These are phyloP conservation scores for Dicrostonyx torquatus DNA, from an alignment of 2,797 vertebrate species.

Conservation along the genomic window DNA sequence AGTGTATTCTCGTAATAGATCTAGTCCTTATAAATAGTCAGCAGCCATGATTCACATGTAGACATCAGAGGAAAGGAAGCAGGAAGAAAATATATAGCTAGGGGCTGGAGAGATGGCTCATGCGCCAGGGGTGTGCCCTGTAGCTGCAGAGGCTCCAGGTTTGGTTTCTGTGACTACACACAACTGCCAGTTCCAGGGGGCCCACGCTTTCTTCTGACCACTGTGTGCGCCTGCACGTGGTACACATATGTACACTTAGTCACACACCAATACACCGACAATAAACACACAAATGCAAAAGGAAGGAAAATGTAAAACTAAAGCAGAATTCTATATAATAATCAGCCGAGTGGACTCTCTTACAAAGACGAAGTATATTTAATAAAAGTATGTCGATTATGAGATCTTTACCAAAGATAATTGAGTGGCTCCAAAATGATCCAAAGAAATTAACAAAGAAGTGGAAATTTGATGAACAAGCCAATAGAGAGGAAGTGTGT, in stretches of 20 bases:
- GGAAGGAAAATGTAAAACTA: neutral
- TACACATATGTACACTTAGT: neutral
- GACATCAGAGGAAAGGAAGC: neutral
- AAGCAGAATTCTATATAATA: neutral
- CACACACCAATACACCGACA: neutral
- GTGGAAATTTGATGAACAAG: neutral
- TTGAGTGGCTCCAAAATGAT: neutral
- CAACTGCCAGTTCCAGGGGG: neutral
- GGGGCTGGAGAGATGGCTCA: neutral
- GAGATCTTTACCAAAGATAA: neutral
- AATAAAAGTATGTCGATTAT: neutral
- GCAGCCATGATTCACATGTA: neutral
- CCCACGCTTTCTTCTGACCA: neutral
- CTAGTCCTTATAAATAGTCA: neutral
- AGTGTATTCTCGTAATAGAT: neutral
- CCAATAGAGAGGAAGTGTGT: neutral
- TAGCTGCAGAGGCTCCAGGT: neutral
- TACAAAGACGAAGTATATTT: neutral
- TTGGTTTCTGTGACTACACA: neutral
- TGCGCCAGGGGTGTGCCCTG: neutral
- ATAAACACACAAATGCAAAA: neutral
- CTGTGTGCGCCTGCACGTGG: neutral
- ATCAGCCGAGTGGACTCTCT: neutral
- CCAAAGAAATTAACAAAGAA: neutral
- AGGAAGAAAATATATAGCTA: neutral